A percentile compares a stretch with the other conserved stretches of the same genome.
Evolutionary conservation across 2,888 invertebrate genomes (phyloP).

Genomic region (Scotopteryx bipunctaria): DNA sequence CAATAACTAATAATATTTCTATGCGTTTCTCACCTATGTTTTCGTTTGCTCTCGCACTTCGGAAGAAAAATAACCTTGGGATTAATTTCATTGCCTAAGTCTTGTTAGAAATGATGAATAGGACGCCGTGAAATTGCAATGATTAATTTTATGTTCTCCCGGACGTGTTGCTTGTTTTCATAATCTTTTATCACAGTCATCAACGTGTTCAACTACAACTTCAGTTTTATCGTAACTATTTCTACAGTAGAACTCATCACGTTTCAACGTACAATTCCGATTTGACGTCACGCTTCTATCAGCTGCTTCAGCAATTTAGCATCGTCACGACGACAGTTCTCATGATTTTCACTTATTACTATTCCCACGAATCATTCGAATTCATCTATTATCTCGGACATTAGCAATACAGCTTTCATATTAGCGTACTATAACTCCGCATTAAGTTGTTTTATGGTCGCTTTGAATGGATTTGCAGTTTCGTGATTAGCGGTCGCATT

Average conservation of each 20-base stretch:
- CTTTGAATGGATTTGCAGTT: slow-evolving; percentile 36
- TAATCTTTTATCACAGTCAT: slow-evolving; percentile 1
- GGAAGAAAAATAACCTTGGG: no score
- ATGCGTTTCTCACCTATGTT: no score
- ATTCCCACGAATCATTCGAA: slow-evolving; percentile 60
- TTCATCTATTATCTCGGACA: slow-evolving; percentile 46
- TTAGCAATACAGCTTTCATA: slow-evolving; percentile 30
- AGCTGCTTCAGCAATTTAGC: slow-evolving; percentile 40
- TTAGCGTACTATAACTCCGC: slow-evolving; percentile 28
- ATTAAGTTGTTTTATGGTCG: slow-evolving; percentile 32
- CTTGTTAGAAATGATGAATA: background rate
- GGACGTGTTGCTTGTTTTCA: background rate
- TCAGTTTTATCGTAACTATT: slow-evolving; percentile 17
- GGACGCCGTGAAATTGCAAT: no score
- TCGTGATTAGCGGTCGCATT: slow-evolving; percentile 38
- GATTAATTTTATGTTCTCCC: background rate
- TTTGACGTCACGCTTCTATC: slow-evolving; percentile 29
- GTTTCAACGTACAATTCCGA: slow-evolving; percentile 23
- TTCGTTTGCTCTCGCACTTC: no score
- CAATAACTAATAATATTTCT: no score
- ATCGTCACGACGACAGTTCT: slow-evolving; percentile 62
- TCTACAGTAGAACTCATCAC: slow-evolving; percentile 17
- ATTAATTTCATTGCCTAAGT: background rate
- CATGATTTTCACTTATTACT: slow-evolving; percentile 62
- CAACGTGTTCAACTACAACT: background rate